phyloP scores from a whole-genome alignment of 2,888 invertebrate species.

The Protophormia terraenovae region DNA sequence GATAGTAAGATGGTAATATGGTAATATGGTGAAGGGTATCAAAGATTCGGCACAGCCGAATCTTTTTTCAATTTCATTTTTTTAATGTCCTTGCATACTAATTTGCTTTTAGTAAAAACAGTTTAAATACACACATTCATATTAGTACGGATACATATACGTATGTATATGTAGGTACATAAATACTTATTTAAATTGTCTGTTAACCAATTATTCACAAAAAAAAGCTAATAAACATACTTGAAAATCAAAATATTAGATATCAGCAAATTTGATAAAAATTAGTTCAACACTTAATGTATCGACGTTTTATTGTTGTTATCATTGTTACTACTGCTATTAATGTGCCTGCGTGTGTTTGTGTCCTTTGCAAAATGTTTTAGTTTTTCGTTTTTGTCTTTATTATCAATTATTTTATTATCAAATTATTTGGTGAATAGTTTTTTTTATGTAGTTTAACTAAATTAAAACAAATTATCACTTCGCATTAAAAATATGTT shows the following conservation, averaged over 20 bases:
- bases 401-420: constrained; percentile 53
- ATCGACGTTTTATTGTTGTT: not conserved
- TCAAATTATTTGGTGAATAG: constrained; percentile 36
- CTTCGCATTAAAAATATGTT: constrained; percentile 44
- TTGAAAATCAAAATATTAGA: not conserved
- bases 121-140: not conserved
- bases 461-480: constrained; percentile 55
- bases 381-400: not conserved
- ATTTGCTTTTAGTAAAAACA: not conserved
- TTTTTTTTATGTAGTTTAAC: constrained; percentile 23
- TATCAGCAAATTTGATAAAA: not conserved
- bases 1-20: too few relatives aligned
- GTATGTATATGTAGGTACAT: too few relatives aligned
- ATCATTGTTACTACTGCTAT: not conserved
- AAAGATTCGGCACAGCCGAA: too few relatives aligned
- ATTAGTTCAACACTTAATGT: not conserved
- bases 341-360: not conserved
- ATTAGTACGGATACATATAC: too few relatives aligned
- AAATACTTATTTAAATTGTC: not conserved
- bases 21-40: too few relatives aligned
- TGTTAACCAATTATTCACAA: not conserved
- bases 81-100: constrained; percentile 10
- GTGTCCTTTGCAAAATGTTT: constrained; percentile 23
- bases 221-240: not conserved
- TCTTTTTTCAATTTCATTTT: too few relatives aligned